phyloP scores from a whole-genome alignment of 2,888 invertebrate species.

The Tubulanus polymorphus region DNA sequence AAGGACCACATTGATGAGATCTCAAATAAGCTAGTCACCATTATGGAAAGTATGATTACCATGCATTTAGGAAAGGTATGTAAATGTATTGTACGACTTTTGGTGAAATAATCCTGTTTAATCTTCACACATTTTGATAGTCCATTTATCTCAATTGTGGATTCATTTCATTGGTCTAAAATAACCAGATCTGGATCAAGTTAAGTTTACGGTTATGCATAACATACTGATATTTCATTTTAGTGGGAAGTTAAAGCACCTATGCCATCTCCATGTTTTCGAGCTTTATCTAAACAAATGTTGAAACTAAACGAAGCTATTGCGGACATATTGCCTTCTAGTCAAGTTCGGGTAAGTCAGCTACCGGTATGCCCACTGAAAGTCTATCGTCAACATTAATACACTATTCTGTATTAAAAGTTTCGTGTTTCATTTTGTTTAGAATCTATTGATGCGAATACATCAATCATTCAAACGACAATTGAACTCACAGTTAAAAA shows the following conservation, averaged over 20 bases:
- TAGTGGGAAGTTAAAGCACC: conserved; percentile 92
- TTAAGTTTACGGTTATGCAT: not conserved
- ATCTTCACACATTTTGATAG: too few species aligned
- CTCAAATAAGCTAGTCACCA: conserved; percentile 82
- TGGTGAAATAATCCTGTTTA: not conserved
- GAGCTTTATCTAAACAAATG: conserved; percentile 65
- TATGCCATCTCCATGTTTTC: conserved; percentile 74
- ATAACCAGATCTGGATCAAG: not conserved
- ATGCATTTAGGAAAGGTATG: conserved; percentile 65
- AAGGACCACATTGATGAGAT: conserved; percentile 88
- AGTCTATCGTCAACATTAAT: not conserved
- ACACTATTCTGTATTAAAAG: not conserved
- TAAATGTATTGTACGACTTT: not conserved
- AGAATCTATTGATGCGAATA: conserved; percentile 62
- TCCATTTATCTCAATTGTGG: too few species aligned
- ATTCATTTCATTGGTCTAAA: too few species aligned
- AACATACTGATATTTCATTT: conserved; percentile 2
- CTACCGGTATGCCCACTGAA: not conserved
- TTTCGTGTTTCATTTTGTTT: conserved; percentile 30
- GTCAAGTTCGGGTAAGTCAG: conserved; percentile 57
- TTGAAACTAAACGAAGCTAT: conserved; percentile 88
- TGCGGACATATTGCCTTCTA: conserved; percentile 71
- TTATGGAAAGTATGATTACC: conserved; percentile 80
- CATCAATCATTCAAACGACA: conserved; percentile 70
- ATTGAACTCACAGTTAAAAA: conserved; percentile 75